Conservation (phyloP, 2,113 vertebrate species). For the Neoarius graeffei region DNA sequence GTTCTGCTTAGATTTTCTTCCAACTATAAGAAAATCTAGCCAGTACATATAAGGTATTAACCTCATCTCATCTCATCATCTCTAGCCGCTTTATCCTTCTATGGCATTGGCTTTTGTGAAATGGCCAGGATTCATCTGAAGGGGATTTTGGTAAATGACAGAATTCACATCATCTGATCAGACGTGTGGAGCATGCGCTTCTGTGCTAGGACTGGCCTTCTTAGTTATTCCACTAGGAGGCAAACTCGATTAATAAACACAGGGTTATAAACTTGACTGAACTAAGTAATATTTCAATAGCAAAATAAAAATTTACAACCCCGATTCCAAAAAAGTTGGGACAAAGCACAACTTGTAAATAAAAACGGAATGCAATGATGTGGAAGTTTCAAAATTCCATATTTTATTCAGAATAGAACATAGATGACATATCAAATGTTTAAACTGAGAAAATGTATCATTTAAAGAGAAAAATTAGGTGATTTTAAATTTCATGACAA, state of each 20-base stretch:
- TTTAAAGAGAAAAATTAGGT: too few relatives aligned
- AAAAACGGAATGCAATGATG: too few relatives aligned
- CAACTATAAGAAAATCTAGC: not conserved
- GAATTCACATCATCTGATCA: not conserved
- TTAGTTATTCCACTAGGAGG: not conserved
- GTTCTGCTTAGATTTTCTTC: not conserved
- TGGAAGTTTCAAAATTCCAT: too few relatives aligned
- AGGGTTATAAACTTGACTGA: not conserved
- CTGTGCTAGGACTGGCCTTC: not conserved
- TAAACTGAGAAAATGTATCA: too few relatives aligned
- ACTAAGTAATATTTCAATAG: not conserved
- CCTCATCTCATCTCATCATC: too few relatives aligned
- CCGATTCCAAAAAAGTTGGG: too few relatives aligned
- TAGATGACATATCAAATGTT: too few relatives aligned
- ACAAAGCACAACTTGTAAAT: too few relatives aligned
- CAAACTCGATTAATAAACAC: not conserved
- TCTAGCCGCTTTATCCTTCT: too few relatives aligned
- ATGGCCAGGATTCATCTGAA: not conserved
- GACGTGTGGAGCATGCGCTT: not conserved
- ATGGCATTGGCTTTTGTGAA: not conserved
- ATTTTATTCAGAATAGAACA: too few relatives aligned
- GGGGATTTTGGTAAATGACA: not conserved
- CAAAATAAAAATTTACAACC: not conserved
- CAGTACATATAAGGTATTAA: not conserved
- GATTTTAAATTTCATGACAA: too few relatives aligned